Conservation (phyloP, 2,888 invertebrate species). For the Nemotelus nigrinus region DNA sequence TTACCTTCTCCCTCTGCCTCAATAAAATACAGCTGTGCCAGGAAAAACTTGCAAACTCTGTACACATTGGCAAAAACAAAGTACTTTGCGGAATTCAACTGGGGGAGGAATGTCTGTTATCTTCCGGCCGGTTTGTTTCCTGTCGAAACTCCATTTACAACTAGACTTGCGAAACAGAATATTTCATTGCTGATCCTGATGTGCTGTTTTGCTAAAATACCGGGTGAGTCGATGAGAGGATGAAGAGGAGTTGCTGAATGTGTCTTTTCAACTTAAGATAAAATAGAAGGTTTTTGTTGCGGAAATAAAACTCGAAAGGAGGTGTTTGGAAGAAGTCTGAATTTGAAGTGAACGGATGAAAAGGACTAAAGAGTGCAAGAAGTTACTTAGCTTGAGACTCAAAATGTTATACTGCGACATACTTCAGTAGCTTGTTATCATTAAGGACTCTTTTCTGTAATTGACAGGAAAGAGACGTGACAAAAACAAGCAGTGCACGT, state of each 20-base stretch:
- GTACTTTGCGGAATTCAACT: neutral
- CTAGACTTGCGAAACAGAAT: neutral
- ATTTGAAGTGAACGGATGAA: neutral
- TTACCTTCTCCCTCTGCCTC: neutral
- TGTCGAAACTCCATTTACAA: slow-evolving; percentile 32
- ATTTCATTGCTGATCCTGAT: neutral
- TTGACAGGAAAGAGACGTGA: no score
- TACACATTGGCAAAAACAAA: neutral
- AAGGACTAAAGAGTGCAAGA: neutral
- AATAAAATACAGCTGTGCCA: slow-evolving; percentile 2
- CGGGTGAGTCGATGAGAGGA: neutral
- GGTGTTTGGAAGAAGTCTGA: no score
- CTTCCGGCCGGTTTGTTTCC: slow-evolving; percentile 35
- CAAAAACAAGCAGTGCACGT: no score
- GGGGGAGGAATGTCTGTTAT: slow-evolving; percentile 27
- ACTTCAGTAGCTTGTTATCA: no score
- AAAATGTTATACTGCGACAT: no score
- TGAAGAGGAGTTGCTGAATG: neutral
- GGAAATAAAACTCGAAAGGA: no score
- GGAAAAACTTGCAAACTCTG: neutral
- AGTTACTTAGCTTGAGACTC: no score
- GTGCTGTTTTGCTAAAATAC: neutral
- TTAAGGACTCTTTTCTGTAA: no score
- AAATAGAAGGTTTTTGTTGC: no score
- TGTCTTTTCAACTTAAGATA: neutral